Evolutionary conservation across 2,888 invertebrate species (phyloP).

Genomic region (Calameuta idolon): DNA sequence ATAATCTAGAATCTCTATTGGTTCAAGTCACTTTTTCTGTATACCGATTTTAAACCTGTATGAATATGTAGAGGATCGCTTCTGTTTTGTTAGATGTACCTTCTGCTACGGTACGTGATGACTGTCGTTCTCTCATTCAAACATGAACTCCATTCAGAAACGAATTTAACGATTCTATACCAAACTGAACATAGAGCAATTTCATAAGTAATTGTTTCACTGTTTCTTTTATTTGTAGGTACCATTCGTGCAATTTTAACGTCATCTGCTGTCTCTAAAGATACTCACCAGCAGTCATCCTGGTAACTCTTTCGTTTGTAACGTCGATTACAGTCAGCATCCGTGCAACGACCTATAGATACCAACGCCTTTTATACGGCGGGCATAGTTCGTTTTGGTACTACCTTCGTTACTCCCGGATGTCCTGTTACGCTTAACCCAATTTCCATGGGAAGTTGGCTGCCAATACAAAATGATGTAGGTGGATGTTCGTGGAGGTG

Average conservation of each 20-base stretch:
- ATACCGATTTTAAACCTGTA: conserved; percentile 53
- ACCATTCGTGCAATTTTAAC: not conserved
- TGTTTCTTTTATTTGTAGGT: not conserved
- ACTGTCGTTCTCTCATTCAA: not conserved
- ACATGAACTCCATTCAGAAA: not conserved
- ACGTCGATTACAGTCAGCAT: too few species aligned
- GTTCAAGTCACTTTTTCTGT: conserved; percentile 9
- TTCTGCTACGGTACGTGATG: not conserved
- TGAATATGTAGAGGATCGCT: conserved; percentile 53
- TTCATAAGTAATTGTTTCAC: not conserved
- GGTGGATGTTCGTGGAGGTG: conserved; percentile 9
- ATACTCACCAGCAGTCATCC: not conserved
- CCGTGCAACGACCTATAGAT: too few species aligned
- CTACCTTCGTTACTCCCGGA: not conserved
- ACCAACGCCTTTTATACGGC: too few species aligned
- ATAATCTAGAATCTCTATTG: conserved; percentile 53
- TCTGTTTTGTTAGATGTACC: conserved; percentile 9
- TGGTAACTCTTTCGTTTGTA: too few species aligned
- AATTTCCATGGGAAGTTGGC: not conserved
- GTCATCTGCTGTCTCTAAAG: not conserved
- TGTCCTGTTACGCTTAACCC: conserved; percentile 16
- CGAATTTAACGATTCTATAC: not conserved
- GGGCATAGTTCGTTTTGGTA: too few species aligned
- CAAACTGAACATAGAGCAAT: not conserved
- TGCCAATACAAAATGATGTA: not conserved